Evolutionary conservation across 1,140 invertebrate species (phyloP), one percentile per base, ranked within the genome.

Genomic region (Drosophila biarmipes): DNA sequence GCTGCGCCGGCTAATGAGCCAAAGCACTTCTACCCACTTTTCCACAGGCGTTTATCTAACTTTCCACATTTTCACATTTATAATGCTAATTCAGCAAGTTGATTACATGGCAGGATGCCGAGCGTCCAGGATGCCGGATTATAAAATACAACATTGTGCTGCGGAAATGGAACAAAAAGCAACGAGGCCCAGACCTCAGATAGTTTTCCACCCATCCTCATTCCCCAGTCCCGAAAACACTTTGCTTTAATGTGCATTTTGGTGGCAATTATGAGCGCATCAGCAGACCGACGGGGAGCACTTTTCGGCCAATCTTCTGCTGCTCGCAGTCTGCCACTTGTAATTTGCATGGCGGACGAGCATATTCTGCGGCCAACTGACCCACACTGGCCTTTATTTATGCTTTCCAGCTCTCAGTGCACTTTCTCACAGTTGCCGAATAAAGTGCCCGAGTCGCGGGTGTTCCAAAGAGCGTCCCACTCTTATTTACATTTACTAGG

Each of bases 1-100:
- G 66, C 62, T 74, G 57, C 35, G 53, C 56, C 56, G 48, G 56
- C 77, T 87, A 86, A 87, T 78, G 78, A 87, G 81, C 61, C 71
- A 71, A 69, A 76, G 67, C 54, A 43, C 43, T 35, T 31, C 31
- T 43, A 8, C 29, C 24, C 29, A 17, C n/a, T 37, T 14, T 14
- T 29, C 12, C 17, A n/a, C 24, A 55, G 37, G 24, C 61, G 66
- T 45, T 85, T 78, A 81, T 86, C 81, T 81, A 86, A 82, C 69
- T 82, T 87, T 76, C 54, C 73, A 59, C 72, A 52, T 66, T 87
- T 63, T 49, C 53, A 53, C 79, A 78, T 89, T 87, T 84, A 76
- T 69, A 89, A 82, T 87, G 82, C 71, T 73, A 87, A 87, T 89
- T 71, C 68, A 58, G 67, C 78, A 72, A 82, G 69, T 78, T 82